A percentile compares a stretch with the other conserved stretches of the same genome.
Conservation (phyloP, 2,888 invertebrate genomes). For the Rhagonycha lutea region DNA sequence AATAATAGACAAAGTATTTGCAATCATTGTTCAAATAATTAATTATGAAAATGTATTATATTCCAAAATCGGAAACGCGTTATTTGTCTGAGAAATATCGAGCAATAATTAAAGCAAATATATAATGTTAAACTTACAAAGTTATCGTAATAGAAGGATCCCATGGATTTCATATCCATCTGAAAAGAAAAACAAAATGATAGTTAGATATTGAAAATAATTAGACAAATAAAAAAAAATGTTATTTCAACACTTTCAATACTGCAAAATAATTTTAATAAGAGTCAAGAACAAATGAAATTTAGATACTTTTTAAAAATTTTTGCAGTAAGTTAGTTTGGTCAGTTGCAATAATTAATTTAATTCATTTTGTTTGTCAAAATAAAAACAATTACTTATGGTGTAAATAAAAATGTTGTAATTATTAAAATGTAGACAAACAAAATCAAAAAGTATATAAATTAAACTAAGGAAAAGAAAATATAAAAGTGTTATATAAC, state of each 20-base stretch:
- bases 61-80: background rate
- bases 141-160: conserved; percentile 94
- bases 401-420: background rate
- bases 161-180: conserved; percentile 96
- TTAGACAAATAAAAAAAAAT: background rate
- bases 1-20: no score
- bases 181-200: conserved; percentile 62
- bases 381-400: background rate
- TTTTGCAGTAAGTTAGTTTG: conserved; percentile 22
- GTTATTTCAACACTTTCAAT: conserved; percentile 12
- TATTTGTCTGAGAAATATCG: background rate
- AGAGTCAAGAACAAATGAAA: conserved; percentile 32
- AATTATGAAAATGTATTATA: no score
- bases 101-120: background rate
- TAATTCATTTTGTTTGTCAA: conserved; percentile 17
- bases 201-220: conserved; percentile 13
- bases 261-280: conserved; percentile 36
- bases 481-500: conserved; percentile 31
- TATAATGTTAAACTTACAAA: conserved; percentile 80
- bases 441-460: conserved; percentile 30
- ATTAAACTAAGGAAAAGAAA: conserved; percentile 36
- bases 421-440: conserved; percentile 15
- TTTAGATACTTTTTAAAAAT: conserved; percentile 7
- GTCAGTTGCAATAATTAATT: background rate
- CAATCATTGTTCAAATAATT: no score